phyloP scores from a whole-genome alignment of 2,888 invertebrate species.

The Xanthia togata region DNA sequence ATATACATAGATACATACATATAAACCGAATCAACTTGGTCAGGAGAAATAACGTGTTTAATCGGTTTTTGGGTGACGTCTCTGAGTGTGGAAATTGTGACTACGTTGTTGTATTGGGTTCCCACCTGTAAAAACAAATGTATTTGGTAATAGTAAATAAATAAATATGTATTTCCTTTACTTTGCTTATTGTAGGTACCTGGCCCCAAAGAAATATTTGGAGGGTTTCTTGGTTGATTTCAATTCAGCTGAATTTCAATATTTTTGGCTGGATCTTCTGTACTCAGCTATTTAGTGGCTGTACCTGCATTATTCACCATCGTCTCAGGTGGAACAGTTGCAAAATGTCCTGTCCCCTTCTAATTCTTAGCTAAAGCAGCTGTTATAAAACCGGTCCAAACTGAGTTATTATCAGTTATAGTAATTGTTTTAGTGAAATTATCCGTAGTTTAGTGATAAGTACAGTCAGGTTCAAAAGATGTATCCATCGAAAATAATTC shows the following conservation, averaged over 20 bases:
- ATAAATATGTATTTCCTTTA: no score
- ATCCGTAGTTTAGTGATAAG: slow-evolving; percentile 60
- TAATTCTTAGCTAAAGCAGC: slow-evolving; percentile 78
- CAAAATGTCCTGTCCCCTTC: slow-evolving; percentile 83
- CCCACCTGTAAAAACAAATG: no score
- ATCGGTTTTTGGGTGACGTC: no score
- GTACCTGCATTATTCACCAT: slow-evolving; percentile 69
- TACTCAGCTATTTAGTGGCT: background rate
- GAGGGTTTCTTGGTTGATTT: background rate
- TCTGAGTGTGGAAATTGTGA: no score
- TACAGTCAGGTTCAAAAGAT: no score
- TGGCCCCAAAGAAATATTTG: background rate
- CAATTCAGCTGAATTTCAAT: background rate
- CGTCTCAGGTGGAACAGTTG: slow-evolving; percentile 84
- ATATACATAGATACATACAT: no score
- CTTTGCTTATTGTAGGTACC: no score
- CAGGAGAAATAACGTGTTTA: no score
- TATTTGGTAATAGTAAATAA: no score
- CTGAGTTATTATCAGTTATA: slow-evolving; percentile 66
- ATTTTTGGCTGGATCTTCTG: slow-evolving; percentile 21
- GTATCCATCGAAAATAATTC: no score
- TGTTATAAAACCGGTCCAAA: slow-evolving; percentile 68
- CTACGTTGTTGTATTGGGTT: no score
- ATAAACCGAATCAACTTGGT: no score
- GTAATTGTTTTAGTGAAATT: slow-evolving; percentile 57